A percentile compares a stretch with the other conserved stretches of the same genome.
Evolutionary conservation across 2,888 invertebrate genomes (phyloP).

Genomic region (Sicus ferrugineus): DNA sequence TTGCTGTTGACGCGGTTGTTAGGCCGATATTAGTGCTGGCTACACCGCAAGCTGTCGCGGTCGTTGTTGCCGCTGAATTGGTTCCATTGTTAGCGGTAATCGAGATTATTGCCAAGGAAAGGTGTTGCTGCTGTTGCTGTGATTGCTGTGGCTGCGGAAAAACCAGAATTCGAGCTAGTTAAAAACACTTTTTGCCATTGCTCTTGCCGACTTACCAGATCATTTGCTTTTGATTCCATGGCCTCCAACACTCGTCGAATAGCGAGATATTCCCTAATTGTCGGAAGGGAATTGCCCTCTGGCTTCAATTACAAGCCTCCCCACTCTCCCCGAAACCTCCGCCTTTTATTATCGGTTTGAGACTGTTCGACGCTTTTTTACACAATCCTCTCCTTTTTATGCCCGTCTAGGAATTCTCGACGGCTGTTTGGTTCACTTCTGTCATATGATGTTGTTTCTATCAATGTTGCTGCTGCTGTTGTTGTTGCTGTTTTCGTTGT

Average conservation of each 20-base stretch:
- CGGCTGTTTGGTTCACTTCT: no score
- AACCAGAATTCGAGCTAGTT: constrained; percentile 26
- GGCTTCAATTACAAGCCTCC: no score
- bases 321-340: no score
- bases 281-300: no score
- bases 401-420: background rate
- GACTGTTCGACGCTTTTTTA: no score
- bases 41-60: constrained; percentile 11
- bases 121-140: constrained; percentile 31
- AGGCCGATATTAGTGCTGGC: constrained; percentile 32
- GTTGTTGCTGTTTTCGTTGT: constrained; percentile 40
- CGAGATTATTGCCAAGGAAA: background rate
- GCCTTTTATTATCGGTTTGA: no score
- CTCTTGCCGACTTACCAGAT: background rate
- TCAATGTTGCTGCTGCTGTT: constrained; percentile 37
- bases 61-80: constrained; percentile 37
- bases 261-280: no score
- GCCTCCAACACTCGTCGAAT: no score
- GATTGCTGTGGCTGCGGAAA: constrained; percentile 27
- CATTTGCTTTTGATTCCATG: background rate
- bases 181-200: background rate
- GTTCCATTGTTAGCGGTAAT: background rate
- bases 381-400: background rate
- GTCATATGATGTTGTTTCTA: constrained; percentile 34
- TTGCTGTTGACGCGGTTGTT: constrained; percentile 21